Conservation (phyloP, 2,888 invertebrate species). For the Pasiphila rectangulata region DNA sequence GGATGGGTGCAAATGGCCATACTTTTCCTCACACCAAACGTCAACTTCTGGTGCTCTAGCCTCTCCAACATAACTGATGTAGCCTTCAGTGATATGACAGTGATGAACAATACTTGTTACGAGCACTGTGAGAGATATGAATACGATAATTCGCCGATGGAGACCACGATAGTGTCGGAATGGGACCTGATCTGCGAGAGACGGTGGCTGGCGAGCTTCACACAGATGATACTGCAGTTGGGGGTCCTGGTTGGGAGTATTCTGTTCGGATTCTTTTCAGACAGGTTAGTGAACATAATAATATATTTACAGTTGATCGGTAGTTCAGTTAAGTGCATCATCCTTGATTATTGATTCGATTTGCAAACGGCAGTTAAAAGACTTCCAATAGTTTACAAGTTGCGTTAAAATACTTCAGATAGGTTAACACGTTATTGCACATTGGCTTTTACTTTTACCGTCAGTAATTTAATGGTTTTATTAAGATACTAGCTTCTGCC, state of each 20-base stretch:
- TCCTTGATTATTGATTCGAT: too few relatives aligned
- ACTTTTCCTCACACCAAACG: constrained; percentile 81
- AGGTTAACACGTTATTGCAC: too few relatives aligned
- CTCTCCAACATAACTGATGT: background rate
- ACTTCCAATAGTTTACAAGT: too few relatives aligned
- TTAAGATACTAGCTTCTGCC: too few relatives aligned
- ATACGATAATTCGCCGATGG: constrained; percentile 83
- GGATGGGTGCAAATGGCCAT: constrained; percentile 90
- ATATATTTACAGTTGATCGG: too few relatives aligned
- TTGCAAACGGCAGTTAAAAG: too few relatives aligned
- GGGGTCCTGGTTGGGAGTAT: constrained; percentile 87
- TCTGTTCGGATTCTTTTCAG: constrained; percentile 86
- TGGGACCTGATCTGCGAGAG: constrained; percentile 87
- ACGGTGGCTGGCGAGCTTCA: constrained; percentile 83
- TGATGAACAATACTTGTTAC: constrained; percentile 69
- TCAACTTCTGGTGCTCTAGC: constrained; percentile 18
- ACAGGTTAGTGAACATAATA: constrained; percentile 80
- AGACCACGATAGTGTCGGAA: constrained; percentile 86
- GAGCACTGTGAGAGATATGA: constrained; percentile 75
- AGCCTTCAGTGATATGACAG: background rate
- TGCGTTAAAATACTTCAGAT: too few relatives aligned
- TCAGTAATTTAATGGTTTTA: too few relatives aligned
- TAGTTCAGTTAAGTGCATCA: too few relatives aligned
- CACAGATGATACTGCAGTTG: constrained; percentile 87
- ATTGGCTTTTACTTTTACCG: too few relatives aligned